Base-by-base conservation (phyloP, 1,140 invertebrate genomes). In the Magallana angulata region DNA sequence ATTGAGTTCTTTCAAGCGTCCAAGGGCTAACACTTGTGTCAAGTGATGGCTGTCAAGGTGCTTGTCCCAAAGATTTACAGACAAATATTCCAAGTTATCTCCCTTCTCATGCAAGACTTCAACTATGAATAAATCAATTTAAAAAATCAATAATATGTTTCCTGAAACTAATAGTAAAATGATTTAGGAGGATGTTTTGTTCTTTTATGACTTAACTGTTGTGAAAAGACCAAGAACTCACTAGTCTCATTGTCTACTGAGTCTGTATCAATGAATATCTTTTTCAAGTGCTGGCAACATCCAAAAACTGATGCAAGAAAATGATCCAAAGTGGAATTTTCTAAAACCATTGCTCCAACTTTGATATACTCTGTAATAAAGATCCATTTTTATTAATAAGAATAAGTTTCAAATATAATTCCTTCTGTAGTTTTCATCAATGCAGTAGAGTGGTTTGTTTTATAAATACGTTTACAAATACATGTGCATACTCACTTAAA, bases 251-350 rank as follows among this genome's bases (percentile, higher is more conserved):
- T 76, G 68, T 76, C 36, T 76, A 76, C 48, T 8, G 68, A 76
- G 8, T 18, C 11, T 24, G 24, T 76, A 30, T 76, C 36, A 12
- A 76, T 76, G 24, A 30, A 24, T 30, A 76, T 12, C 24, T 76
- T 24, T 76, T 11, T 76, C 36, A 76, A 76, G 24, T 76, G 24
- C 12, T 8, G 68, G 24, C 68, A 76, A 24, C 24, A 36, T 30
- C 36, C 68, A 76, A 76, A 76, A 76, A 76, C 18, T 76, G 68
- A 76, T 76, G 8, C 24, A 24, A 76, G 68, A 24, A 76, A 76
- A 76, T 30, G 9, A 12, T 76, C 68, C 1, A 76, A 76, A 12
- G 68, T 36, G 7, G 68, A 76, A 76, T 30, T 8, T 76, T 76
- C 68, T 30, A 76, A 76, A 36, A 76, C 24, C 24, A 76, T 30